Conservation (phyloP, 2,113 vertebrate species). For the Microcebus lehilahytsara region DNA sequence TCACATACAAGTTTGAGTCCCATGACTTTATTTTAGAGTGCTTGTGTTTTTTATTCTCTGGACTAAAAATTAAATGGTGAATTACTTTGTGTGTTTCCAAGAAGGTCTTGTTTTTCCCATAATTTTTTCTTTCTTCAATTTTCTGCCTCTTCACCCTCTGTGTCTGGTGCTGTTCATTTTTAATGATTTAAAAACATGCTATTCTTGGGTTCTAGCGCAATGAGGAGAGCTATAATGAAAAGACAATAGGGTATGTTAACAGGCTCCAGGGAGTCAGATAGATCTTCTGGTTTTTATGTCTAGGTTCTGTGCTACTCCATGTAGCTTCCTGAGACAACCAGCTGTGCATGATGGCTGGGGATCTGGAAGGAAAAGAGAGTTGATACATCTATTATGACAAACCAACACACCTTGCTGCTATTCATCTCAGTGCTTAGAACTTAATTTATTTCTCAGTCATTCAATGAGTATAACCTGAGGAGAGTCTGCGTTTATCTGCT, state of each 20-base stretch:
- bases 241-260: conserved; percentile 41
- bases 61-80: neutral
- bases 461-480: conserved; percentile 52
- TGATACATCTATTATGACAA: conserved; percentile 59
- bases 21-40: neutral
- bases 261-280: neutral
- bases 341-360: neutral
- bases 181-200: conserved; percentile 41
- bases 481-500: conserved; percentile 72
- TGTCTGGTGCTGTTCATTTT: conserved; percentile 44
- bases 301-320: neutral
- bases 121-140: neutral
- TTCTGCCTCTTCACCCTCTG: neutral
- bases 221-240: conserved; percentile 41
- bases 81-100: conserved; percentile 33
- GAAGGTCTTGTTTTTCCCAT: neutral
- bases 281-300: neutral
- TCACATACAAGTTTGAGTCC: neutral
- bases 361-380: conserved; percentile 15
- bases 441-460: conserved; percentile 73
- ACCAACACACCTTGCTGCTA: conserved; percentile 29
- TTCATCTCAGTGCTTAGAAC: conserved; percentile 72
- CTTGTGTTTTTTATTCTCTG: neutral
- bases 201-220: neutral
- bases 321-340: neutral